Evolutionary conservation across 2,888 invertebrate genomes (phyloP).

Genomic region (Latrodectus elegans): DNA sequence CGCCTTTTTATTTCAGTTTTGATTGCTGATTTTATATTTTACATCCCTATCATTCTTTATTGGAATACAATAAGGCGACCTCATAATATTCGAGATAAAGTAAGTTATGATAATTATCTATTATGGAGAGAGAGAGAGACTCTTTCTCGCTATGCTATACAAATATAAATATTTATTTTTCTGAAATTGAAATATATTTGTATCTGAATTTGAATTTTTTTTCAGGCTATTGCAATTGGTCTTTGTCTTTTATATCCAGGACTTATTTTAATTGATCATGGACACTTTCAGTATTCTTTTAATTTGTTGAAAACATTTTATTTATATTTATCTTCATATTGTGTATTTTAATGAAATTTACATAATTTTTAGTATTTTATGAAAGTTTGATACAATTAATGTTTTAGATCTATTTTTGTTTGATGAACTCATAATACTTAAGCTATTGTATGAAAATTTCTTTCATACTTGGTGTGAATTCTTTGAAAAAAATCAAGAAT

Average conservation of each 20-base stretch:
- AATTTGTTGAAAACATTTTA: not conserved
- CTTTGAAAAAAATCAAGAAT: too few species aligned
- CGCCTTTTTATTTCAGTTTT: constrained; percentile 81
- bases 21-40: constrained; percentile 86
- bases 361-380: too few species aligned
- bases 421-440: too few species aligned
- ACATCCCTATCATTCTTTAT: constrained; percentile 80
- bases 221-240: constrained; percentile 73
- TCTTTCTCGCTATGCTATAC: too few species aligned
- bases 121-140: too few species aligned
- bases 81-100: constrained; percentile 69
- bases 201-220: constrained; percentile 14
- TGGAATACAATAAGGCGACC: constrained; percentile 64
- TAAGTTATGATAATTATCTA: constrained; percentile 8
- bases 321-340: too few species aligned
- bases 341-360: too few species aligned
- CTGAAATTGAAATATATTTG: not conserved
- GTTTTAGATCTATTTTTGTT: too few species aligned
- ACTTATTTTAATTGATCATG: constrained; percentile 94
- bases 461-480: too few species aligned
- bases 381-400: too few species aligned
- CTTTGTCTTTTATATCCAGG: constrained; percentile 87
- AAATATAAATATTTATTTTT: constrained; percentile 27
- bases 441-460: too few species aligned
- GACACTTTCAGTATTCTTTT: constrained; percentile 90